Conservation (phyloP, 2,797 vertebrate species). For the Chaetophractus vellerosus region DNA sequence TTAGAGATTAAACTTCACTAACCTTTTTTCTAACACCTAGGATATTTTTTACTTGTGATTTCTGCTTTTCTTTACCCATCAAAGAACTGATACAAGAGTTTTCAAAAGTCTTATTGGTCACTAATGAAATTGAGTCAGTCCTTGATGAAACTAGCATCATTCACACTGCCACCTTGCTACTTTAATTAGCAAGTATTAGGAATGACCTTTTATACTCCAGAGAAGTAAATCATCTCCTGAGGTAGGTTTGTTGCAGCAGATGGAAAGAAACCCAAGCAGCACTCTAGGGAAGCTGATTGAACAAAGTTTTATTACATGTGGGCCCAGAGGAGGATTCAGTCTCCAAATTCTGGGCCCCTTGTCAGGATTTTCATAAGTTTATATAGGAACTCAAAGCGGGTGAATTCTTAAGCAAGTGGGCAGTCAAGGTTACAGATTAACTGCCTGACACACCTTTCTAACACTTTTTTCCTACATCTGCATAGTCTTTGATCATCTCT, state of each 20-base stretch:
- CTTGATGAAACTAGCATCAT: not conserved
- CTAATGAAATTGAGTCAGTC: not conserved
- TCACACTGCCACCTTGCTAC: not conserved
- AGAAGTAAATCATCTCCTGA: not conserved
- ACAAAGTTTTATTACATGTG: no score
- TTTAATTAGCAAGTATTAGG: conserved; percentile 34
- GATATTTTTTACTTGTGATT: conserved; percentile 11
- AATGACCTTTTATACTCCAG: conserved; percentile 33
- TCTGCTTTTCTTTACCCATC: conserved; percentile 38
- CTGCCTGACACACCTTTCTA: not conserved
- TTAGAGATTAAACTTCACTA: conserved; percentile 55
- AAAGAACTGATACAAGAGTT: not conserved
- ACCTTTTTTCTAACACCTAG: conserved; percentile 28
- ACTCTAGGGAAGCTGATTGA: no score
- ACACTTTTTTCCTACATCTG: not conserved
- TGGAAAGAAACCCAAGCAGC: no score
- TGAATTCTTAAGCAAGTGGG: no score
- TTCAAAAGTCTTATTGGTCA: conserved; percentile 19
- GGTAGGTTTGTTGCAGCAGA: no score
- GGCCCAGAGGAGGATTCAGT: no score
- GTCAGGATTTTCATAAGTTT: no score
- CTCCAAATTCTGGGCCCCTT: no score
- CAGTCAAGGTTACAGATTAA: no score
- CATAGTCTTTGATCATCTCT: not conserved
- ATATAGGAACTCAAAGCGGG: no score